Evolutionary conservation across 2,888 invertebrate species (phyloP).

Genomic region (Nemotelus nigrinus): DNA sequence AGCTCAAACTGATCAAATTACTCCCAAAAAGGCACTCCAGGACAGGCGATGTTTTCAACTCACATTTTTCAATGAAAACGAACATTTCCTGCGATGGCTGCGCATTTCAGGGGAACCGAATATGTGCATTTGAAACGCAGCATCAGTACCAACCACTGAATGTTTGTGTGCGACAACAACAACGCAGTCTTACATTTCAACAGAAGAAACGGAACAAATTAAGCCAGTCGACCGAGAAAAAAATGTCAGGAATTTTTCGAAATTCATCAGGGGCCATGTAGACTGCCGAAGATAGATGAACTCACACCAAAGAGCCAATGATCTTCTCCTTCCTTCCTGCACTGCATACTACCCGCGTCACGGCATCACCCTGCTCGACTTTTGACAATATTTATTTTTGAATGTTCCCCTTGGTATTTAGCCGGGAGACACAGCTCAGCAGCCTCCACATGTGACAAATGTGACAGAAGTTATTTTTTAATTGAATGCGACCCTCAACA

Average conservation of each 20-base stretch:
- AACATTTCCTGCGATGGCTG: not conserved
- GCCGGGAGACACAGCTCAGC: not conserved
- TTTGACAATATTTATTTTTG: conserved; percentile 10
- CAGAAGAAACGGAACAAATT: too few relatives aligned
- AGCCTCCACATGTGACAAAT: conserved; percentile 50
- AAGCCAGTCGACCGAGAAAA: too few relatives aligned
- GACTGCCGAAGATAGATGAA: not conserved
- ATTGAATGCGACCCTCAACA: conserved; percentile 43
- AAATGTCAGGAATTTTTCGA: too few relatives aligned
- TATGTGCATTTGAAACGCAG: too few relatives aligned
- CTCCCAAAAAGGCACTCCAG: conserved; percentile 10
- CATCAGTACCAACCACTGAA: too few relatives aligned
- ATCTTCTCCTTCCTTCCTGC: not conserved
- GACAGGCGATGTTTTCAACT: not conserved
- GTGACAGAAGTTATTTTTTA: conserved; percentile 52
- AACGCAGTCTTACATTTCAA: too few relatives aligned
- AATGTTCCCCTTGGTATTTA: not conserved
- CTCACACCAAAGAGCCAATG: not conserved
- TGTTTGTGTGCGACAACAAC: too few relatives aligned
- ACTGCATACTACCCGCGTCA: not conserved
- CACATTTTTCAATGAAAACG: not conserved
- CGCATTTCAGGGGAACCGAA: too few relatives aligned
- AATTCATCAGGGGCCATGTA: too few relatives aligned
- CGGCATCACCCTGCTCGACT: not conserved
- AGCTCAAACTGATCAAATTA: conserved; percentile 21